A percentile compares a stretch with the other conserved stretches of the same genome.
These are phyloP conservation scores for Cepaea hortensis DNA, from an alignment of 2,888 invertebrate species.

Conservation along the genomic window DNA sequence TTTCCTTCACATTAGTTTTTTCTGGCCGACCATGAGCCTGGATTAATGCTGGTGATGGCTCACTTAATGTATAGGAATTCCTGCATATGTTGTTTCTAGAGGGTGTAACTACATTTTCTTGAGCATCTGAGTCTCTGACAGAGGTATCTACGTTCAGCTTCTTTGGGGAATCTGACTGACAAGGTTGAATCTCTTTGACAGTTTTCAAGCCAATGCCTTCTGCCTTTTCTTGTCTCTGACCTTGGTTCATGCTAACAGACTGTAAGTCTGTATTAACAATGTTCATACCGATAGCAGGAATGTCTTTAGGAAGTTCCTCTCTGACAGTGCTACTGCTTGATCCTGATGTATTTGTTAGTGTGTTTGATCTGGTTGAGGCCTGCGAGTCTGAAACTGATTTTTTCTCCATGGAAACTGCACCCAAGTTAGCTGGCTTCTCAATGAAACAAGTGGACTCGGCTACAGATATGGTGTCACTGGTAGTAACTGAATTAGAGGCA, in stretches of 20 bases:
- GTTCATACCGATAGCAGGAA: conserved; percentile 33
- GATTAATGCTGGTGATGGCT: conserved; percentile 85
- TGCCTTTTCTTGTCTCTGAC: background rate
- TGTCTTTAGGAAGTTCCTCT: conserved; percentile 34
- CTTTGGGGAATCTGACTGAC: conserved; percentile 36
- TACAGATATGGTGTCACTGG: background rate
- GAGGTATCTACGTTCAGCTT: conserved; percentile 35
- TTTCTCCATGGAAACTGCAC: background rate
- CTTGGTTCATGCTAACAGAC: background rate
- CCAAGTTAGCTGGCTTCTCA: background rate
- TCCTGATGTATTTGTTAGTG: conserved; percentile 49
- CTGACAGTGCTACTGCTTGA: conserved; percentile 54
- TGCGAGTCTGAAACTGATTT: conserved; percentile 49
- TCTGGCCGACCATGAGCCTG: conserved; percentile 36
- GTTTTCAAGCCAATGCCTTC: background rate
- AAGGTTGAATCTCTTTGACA: background rate
- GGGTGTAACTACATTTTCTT: conserved; percentile 14
- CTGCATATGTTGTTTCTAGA: conserved; percentile 79
- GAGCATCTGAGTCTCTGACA: background rate
- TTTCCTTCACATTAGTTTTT: background rate
- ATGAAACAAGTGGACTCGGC: background rate
- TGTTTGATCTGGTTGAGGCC: conserved; percentile 47
- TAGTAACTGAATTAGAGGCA: background rate
- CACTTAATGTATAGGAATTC: conserved; percentile 86
- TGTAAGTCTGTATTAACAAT: conserved; percentile 32